Percentiles rank a stretch among this genome's conserved stretches.
Evolutionary conservation across 2,113 vertebrate genomes (phyloP).

Genomic region (Xiphophorus hellerii): DNA sequence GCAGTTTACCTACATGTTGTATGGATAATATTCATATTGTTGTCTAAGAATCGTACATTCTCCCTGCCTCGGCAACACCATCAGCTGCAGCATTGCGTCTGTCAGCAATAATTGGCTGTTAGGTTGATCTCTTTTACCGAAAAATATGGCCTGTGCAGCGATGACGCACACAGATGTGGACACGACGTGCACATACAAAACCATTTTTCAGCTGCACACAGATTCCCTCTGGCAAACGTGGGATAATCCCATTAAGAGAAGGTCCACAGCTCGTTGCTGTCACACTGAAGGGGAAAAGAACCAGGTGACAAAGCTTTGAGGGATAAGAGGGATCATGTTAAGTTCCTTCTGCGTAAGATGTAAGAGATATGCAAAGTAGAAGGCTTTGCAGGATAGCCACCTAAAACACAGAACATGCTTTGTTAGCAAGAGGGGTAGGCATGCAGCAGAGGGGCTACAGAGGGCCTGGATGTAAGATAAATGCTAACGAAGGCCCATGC

Average conservation of each 20-base stretch:
- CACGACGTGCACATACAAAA: conserved; percentile 29
- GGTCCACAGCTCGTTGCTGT: conserved; percentile 50
- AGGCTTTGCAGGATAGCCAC: conserved; percentile 23
- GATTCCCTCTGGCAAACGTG: conserved; percentile 52
- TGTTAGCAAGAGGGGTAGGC: conserved; percentile 21
- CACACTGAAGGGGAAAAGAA: conserved; percentile 41
- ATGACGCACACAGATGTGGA: conserved; percentile 44
- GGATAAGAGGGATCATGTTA: conserved; percentile 61
- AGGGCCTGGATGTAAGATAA: conserved; percentile 1
- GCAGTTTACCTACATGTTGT: too few species aligned
- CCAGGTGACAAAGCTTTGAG: conserved; percentile 62
- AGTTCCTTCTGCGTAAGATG: conserved; percentile 48
- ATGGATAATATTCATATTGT: background rate
- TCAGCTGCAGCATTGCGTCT: background rate
- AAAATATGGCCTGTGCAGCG: conserved; percentile 2
- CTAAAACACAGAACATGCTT: conserved; percentile 32
- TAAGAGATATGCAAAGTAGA: conserved; percentile 5
- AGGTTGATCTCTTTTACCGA: background rate
- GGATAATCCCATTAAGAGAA: conserved; percentile 62
- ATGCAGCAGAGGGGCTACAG: conserved; percentile 3
- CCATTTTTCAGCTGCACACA: conserved; percentile 45
- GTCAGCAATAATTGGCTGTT: background rate
- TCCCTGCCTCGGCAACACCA: background rate
- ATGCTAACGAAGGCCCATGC: conserved; percentile 44
- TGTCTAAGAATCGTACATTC: background rate